phyloP scores from a whole-genome alignment of 30 jellyfish, hydroid and myxozoan genomes.

The Sanderia malayensis region DNA sequence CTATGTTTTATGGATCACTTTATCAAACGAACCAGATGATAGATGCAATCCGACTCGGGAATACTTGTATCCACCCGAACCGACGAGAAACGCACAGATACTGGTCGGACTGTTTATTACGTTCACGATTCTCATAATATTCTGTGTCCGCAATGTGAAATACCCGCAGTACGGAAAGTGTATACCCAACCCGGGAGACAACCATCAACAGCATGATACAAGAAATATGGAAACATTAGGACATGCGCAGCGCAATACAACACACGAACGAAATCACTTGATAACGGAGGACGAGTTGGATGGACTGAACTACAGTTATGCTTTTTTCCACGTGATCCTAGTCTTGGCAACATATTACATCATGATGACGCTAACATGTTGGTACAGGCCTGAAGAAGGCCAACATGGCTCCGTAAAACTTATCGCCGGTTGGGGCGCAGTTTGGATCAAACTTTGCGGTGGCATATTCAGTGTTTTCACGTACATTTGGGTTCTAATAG shows the following conservation, averaged over 20 bases:
- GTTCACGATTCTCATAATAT: conserved; percentile 32
- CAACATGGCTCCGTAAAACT: conserved; percentile 79
- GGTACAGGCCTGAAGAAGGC: conserved; percentile 98
- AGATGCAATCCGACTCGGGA: conserved; percentile 84
- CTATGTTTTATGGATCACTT: conserved; percentile 72
- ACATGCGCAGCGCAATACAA: not conserved
- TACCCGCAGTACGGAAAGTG: conserved; percentile 87
- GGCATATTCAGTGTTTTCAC: conserved; percentile 90
- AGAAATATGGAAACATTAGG: not conserved
- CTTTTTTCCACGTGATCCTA: conserved; percentile 67
- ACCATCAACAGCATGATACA: not conserved
- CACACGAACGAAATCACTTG: not conserved
- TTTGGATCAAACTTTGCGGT: conserved; percentile 94
- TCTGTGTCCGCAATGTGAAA: conserved; percentile 58
- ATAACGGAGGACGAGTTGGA: conserved; percentile 69
- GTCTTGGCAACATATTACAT: conserved; percentile 65
- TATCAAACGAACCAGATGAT: conserved; percentile 93
- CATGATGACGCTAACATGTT: conserved; percentile 92
- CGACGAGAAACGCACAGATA: conserved; percentile 68
- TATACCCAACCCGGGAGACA: not conserved
- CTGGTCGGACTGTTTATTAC: conserved; percentile 58
- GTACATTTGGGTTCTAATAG: conserved; percentile 91
- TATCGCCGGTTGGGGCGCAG: conserved; percentile 97
- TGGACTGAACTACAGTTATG: conserved; percentile 88
- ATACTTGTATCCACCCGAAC: conserved; percentile 76